These are phyloP conservation scores for Antheraea mylitta DNA, from an alignment of 1,140 invertebrate species.

Conservation along the genomic window DNA sequence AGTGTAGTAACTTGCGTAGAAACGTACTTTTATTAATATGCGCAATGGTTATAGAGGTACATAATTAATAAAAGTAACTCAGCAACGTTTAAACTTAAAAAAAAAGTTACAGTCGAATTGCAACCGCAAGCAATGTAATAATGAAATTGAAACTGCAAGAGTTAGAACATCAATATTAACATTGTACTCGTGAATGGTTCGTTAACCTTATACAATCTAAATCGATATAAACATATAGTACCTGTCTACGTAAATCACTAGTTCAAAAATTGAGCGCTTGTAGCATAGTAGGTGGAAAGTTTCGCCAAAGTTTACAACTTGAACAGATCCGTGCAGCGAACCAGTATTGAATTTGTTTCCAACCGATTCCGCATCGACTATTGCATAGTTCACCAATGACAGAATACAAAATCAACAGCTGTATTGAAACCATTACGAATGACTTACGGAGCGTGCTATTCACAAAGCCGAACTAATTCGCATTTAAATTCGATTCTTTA, in stretches of 20 bases:
- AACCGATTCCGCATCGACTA: constrained; percentile 32
- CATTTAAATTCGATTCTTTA: no score
- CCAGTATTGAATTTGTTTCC: constrained; percentile 50
- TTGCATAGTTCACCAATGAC: constrained; percentile 47
- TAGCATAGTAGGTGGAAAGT: constrained; percentile 46
- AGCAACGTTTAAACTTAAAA: no score
- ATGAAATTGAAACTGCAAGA: no score
- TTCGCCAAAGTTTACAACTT: constrained; percentile 50
- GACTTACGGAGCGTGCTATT: constrained; percentile 12
- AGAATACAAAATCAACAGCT: constrained; percentile 48
- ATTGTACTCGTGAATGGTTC: no score
- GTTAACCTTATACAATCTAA: neutral
- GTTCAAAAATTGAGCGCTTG: constrained; percentile 56
- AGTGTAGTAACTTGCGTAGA: no score
- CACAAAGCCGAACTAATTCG: no score
- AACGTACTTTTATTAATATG: no score
- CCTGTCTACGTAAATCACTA: constrained; percentile 53
- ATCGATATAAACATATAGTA: constrained; percentile 27
- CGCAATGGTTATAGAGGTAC: no score
- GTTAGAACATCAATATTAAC: no score
- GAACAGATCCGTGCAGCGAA: constrained; percentile 39
- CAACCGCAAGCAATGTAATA: no score
- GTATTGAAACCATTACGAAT: constrained; percentile 35
- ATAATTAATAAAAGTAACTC: no score
- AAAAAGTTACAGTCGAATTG: no score